Percentiles rank a stretch among this genome's conserved stretches.
These are phyloP conservation scores for Pachliopta kotzebuea DNA, from an alignment of 2,888 invertebrate species.

Conservation along the genomic window DNA sequence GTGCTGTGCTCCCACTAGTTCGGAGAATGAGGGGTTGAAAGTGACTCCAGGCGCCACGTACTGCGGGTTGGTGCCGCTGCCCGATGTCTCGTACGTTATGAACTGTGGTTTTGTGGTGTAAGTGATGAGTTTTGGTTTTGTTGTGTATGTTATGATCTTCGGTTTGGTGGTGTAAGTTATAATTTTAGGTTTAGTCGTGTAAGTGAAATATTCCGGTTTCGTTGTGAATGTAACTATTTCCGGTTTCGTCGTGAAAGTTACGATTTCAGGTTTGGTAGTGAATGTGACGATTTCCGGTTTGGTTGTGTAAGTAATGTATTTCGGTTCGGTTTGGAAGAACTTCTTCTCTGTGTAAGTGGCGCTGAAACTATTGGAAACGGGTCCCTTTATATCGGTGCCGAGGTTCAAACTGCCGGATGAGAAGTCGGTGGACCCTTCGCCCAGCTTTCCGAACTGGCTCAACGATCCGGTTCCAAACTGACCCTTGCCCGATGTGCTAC, in stretches of 20 bases:
- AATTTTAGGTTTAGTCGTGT: conserved; percentile 60
- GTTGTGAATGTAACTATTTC: conserved; percentile 40
- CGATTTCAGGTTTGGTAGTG: conserved; percentile 40
- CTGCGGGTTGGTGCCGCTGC: conserved; percentile 63
- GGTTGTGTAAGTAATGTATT: conserved; percentile 39
- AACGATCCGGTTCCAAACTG: conserved; percentile 32
- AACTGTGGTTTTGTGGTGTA: conserved; percentile 56
- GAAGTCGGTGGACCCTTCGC: conserved; percentile 33
- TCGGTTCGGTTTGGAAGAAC: conserved; percentile 56
- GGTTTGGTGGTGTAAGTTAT: conserved; percentile 60
- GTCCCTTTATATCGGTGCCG: conserved; percentile 50
- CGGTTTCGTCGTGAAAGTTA: conserved; percentile 43
- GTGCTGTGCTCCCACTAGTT: conserved; percentile 51
- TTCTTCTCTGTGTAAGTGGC: conserved; percentile 64
- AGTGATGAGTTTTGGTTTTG: conserved; percentile 51
- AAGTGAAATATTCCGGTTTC: conserved; percentile 47
- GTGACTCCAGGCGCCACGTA: conserved; percentile 61
- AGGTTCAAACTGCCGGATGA: conserved; percentile 40
- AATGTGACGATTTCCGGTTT: conserved; percentile 39
- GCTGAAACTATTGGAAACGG: conserved; percentile 58
- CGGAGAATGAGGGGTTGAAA: conserved; percentile 59
- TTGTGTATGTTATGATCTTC: conserved; percentile 55
- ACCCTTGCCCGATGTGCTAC: conserved; percentile 28
- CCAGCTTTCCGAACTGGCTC: conserved; percentile 40
- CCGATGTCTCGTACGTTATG: conserved; percentile 65